Evolutionary conservation across 2,888 invertebrate genomes (phyloP).

Genomic region (Hypolimnas misippus): DNA sequence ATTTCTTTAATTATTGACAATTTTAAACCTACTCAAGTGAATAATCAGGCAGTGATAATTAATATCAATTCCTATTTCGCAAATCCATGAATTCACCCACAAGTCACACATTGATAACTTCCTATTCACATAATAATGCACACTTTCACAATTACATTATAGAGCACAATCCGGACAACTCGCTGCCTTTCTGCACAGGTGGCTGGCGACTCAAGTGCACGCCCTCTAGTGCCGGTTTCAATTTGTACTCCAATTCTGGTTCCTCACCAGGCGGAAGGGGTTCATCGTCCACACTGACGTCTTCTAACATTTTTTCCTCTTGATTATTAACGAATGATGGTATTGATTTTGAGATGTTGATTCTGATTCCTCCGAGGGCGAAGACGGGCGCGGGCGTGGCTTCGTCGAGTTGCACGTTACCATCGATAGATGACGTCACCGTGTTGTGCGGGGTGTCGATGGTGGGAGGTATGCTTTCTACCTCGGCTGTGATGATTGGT

Average conservation of each 20-base stretch:
- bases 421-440: conserved; percentile 88
- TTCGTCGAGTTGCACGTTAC: conserved; percentile 88
- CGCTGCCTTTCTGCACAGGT: conserved; percentile 88
- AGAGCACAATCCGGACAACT: conserved; percentile 93
- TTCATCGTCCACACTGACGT: conserved; percentile 73
- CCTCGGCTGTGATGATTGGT: conserved; percentile 80
- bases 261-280: conserved; percentile 85
- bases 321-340: conserved; percentile 57
- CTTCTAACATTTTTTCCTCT: conserved; percentile 60
- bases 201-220: conserved; percentile 88
- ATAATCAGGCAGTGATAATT: conserved; percentile 10
- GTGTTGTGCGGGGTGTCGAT: conserved; percentile 83
- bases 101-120: background rate
- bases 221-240: conserved; percentile 87
- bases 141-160: conserved; percentile 86
- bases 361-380: conserved; percentile 87
- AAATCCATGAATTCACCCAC: conserved; percentile 2
- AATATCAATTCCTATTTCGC: conserved; percentile 6
- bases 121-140: background rate
- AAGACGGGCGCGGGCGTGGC: conserved; percentile 65
- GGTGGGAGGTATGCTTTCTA: conserved; percentile 53
- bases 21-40: background rate
- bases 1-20: background rate
- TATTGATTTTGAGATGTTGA: conserved; percentile 91
- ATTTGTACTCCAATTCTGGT: conserved; percentile 74